phyloP scores from a whole-genome alignment of 2,888 invertebrate species.

The Drosophila koepferae region DNA sequence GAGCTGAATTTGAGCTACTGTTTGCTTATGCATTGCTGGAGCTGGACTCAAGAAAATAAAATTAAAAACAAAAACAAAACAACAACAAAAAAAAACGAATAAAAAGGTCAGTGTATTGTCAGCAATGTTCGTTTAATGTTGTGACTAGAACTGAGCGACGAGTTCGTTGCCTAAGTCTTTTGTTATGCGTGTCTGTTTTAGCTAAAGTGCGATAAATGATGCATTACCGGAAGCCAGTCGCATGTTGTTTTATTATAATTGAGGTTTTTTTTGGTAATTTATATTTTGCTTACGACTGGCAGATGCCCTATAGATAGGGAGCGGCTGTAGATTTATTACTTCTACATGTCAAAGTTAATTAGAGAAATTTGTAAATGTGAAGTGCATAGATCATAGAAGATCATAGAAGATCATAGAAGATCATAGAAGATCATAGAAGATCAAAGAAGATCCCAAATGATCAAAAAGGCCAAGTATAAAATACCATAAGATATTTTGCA shows the following conservation, averaged over 20 bases:
- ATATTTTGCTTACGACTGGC: neutral
- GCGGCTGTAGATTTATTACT: neutral
- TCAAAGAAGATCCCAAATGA: neutral
- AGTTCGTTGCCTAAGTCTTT: conserved; percentile 77
- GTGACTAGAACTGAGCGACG: conserved; percentile 35
- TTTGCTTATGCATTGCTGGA: conserved; percentile 8
- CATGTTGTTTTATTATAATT: neutral
- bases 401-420: neutral
- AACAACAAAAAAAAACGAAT: neutral
- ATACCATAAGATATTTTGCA: too few species aligned
- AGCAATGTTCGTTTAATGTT: conserved; percentile 16
- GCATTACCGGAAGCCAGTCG: conserved; percentile 63
- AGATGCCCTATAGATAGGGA: neutral
- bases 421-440: neutral
- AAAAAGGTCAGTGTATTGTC: conserved; percentile 43
- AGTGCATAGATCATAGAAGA: neutral
- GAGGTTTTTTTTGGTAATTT: neutral
- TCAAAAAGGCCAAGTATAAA: too few species aligned
- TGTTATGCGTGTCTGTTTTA: conserved; percentile 42
- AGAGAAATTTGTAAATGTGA: neutral
- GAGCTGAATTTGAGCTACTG: neutral
- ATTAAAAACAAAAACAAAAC: neutral
- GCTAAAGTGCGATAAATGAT: conserved; percentile 25
- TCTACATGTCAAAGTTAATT: neutral
- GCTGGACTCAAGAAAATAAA: conserved; percentile 7